phyloP scores from a whole-genome alignment of 2,113 vertebrate species.

The Anarrhichthys ocellatus region DNA sequence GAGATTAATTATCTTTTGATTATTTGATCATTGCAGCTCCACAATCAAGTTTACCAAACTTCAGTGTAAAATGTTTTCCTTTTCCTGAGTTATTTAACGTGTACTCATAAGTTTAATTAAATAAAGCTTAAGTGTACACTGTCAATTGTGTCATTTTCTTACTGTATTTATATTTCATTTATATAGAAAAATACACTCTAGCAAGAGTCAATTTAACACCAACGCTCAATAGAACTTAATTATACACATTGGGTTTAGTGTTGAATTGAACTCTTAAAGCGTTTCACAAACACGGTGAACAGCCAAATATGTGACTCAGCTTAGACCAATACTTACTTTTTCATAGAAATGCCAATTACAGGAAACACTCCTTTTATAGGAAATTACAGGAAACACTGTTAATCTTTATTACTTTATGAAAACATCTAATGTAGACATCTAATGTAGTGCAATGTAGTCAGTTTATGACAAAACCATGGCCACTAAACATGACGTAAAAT shows the following conservation, averaged over 20 bases:
- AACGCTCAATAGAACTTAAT: background rate
- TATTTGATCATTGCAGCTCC: background rate
- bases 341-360: background rate
- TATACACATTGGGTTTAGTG: background rate
- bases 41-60: background rate
- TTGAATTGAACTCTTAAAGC: background rate
- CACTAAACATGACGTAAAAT: background rate
- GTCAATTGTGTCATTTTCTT: background rate
- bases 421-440: background rate
- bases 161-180: background rate
- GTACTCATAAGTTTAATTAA: background rate
- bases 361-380: background rate
- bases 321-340: background rate
- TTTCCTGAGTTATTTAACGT: background rate
- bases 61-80: background rate
- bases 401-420: background rate
- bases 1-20: rapidly evolving
- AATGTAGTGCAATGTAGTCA: background rate
- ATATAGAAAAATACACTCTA: background rate
- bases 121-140: background rate
- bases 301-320: background rate
- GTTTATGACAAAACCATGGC: background rate
- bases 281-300: background rate
- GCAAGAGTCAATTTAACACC: background rate
- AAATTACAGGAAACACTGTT: background rate